phyloP scores from a whole-genome alignment of 2,797 vertebrate genomes.

The Zenarchopterus dispar region DNA sequence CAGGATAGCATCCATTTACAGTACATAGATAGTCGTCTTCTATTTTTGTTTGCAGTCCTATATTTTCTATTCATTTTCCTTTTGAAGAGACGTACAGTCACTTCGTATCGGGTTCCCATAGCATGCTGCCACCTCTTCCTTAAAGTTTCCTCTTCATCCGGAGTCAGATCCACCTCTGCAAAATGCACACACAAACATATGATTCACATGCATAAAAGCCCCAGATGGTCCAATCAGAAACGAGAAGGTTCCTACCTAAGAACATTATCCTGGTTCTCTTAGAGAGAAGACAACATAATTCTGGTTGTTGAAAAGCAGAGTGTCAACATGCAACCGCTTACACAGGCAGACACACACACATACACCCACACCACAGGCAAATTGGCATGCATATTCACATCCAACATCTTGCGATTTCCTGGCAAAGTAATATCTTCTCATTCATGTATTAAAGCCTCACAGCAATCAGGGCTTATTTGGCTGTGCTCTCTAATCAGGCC shows the following conservation, averaged over 20 bases:
- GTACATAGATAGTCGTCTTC: too few relatives aligned
- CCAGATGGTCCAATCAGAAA: conserved; percentile 35
- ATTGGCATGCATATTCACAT: conserved; percentile 43
- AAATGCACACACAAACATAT: conserved; percentile 41
- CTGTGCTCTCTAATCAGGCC: conserved; percentile 72
- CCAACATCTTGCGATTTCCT: conserved; percentile 55
- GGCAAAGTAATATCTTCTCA: conserved; percentile 62
- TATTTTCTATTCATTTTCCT: background rate
- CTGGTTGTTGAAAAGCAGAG: conserved; percentile 34
- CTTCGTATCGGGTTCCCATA: conserved; percentile 87
- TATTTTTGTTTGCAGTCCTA: too few relatives aligned
- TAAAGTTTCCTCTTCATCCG: conserved; percentile 75
- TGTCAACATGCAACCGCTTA: conserved; percentile 28
- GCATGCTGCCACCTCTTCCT: conserved; percentile 88
- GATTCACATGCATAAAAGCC: conserved; percentile 9
- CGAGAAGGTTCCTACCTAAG: conserved; percentile 28
- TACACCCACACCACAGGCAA: conserved; percentile 27
- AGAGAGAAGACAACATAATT: conserved; percentile 35
- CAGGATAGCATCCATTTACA: too few relatives aligned
- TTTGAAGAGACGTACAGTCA: conserved; percentile 84
- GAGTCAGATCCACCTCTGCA: conserved; percentile 67
- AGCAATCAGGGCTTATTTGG: conserved; percentile 72
- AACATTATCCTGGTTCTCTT: conserved; percentile 26
- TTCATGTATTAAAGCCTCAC: conserved; percentile 64
- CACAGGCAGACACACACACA: conserved; percentile 2